Evolutionary conservation across 1,140 invertebrate genomes (phyloP), one percentile per base, ranked within the genome.

Genomic region (Caenorhabditis tropicalis): DNA sequence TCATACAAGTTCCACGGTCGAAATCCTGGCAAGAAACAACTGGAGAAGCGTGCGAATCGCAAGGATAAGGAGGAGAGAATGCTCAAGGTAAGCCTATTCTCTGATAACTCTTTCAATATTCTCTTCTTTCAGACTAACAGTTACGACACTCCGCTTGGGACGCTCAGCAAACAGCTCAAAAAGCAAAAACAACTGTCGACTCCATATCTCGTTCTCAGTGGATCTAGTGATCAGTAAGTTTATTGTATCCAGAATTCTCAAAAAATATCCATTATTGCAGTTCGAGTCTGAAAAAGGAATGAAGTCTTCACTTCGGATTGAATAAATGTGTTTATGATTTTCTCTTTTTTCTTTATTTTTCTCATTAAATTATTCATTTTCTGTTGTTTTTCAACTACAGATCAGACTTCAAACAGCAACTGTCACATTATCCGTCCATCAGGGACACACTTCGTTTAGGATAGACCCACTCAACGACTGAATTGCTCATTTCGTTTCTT

Each of bases 21-120:
- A 93, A 97, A 96, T 21, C 96, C 97, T 10, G 97, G 98, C 60
- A 99, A 99, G 92, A 99, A 98, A 93, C 99, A 99, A 92, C 94
- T 94, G 51, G 98, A 99, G 91, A 99, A 99, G 92, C 93, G 97
- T 89, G 94, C 96, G 92, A 97, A 98, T 91, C 98, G 99, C 92
- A 93, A 94, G 83, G 95, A 97, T 89, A 96, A 98, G 92, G 96
- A 97, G 92, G 95, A 96, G 93, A 92, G 98, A 86, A 96, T 99
- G 95, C 97, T 97, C 91, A 95, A 84, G 79, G 79, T 81, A 81
- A 33, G 19, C 7, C 7, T 10, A 12, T 43, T n/a, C n/a, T n/a
- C n/a, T n/a, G n/a, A n/a, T n/a, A n/a, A n/a, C n/a, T 79, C 7
- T 36, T 12, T 79, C 31, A 36, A 79, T 10, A 7, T 46, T 46